Base-by-base conservation (phyloP, 2,113 vertebrate genomes). In the Sinocyclocheilus anophthalmus region DNA sequence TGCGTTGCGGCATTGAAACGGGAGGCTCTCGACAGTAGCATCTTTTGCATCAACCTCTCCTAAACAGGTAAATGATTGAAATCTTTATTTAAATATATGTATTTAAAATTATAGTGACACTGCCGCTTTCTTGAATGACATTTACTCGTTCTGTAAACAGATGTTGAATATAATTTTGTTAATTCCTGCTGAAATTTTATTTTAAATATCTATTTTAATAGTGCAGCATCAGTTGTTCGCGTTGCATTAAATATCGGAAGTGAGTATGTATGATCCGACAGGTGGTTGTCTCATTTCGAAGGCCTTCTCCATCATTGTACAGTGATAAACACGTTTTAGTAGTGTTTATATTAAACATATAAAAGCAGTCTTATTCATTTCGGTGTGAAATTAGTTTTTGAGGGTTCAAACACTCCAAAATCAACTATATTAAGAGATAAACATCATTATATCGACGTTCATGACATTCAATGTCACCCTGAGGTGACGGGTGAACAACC, bases 1-100 rank as follows among this genome's bases (percentile, higher is more conserved):
- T 93, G 93, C 94, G 89, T 90, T 95, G 95, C 95, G 91, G 93
- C 92, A 93, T 69, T 87, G 89, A 90, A 85, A 87, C 88, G 83
- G 86, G 67, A 90, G 90, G 89, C 87, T 53, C 10, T 30, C n/a
- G 26, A 20, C 13, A 39, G 13, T 53, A 45, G 33, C 89, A 92
- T 90, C 92, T 14, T 90, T 48, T 16, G 14, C 3, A 11, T 30
- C 42, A 0, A 57, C 63, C 63, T 18, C 39, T 59, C 13, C 13
- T 45, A 73, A 59, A 20, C 55, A 81, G 65, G 85, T 83, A 79
- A 55, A 16, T 13, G 14, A 59, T n/a, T 67, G 5, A 65, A 55
- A 3, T 73, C 6, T 76, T 53, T 16, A n/a, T 16, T 20, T 22
- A 45, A 22, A 55, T 13, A 11, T 42, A 13, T 3, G 5, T 12